Evolutionary conservation across 2,113 vertebrate species (phyloP), one percentile per base, ranked within the genome.

Genomic region (Pseudorasbora parva): DNA sequence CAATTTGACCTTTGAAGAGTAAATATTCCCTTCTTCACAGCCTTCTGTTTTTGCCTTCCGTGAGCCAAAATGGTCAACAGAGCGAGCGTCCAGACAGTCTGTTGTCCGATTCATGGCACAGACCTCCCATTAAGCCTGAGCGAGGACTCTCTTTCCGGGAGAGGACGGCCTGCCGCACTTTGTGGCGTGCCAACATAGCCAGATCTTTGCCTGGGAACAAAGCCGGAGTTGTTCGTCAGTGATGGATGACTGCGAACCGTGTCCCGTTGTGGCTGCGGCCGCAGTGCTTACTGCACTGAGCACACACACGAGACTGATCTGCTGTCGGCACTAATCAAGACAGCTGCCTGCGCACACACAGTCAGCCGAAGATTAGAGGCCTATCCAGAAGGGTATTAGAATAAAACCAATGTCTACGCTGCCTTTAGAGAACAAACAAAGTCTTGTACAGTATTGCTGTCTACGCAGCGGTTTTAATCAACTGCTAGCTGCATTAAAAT

Each of bases 231-330:
- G 64, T 54, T 73, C 27, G 57, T 25, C 78, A 56, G 43, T 79
- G 87, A 86, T 75, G 60, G 84, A 86, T 82, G 87, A 86, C 75
- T 78, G 84, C 74, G 33, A 83, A 27, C 73, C 19, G 51, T 21
- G 49, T 69, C 54, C 73, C 64, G 62, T 80, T 15, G 78, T 5
- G 45, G 45, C 45, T 71, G 57, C 25, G 21, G 54, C 33, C 1
- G 23, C 15, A 15, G 19, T 82, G 62, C 47, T 76, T 23, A 75
- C 56, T 17, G 30, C 41, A 25, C 60, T 71, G 14, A 25, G 11
- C 19, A 21, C 30, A 23, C 41, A 74, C 25, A 80, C 23, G 4
- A 59, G 49, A 75, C 23, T 41, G 71, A 45, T 54, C 43, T 57
- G 37, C 45, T 72, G 14, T 57, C 45, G 27, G 14, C 15, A n/a